These are phyloP conservation scores for Sanderia malayensis DNA, from an alignment of 30 jellyfish, hydroid and myxozoan genomes.

Conservation along the genomic window DNA sequence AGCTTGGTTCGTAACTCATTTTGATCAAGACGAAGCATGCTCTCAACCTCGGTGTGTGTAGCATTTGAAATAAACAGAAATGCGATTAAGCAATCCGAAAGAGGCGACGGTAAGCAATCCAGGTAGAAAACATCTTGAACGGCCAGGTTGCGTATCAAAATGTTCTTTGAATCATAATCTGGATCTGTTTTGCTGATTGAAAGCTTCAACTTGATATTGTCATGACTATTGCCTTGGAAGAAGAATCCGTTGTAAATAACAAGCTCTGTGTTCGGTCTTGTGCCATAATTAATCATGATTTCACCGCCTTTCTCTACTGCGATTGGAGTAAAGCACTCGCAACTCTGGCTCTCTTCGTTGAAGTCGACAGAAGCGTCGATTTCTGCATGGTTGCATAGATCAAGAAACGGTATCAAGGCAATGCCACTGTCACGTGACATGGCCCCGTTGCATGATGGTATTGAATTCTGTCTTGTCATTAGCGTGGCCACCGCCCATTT, in stretches of 20 bases:
- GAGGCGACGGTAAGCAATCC: conserved; percentile 35
- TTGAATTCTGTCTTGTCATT: conserved; percentile 65
- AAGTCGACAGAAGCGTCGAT: conserved; percentile 41
- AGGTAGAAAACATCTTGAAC: conserved; percentile 22
- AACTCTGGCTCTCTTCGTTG: conserved; percentile 17
- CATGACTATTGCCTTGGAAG: conserved; percentile 43
- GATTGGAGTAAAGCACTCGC: conserved; percentile 31
- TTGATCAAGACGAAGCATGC: conserved; percentile 6
- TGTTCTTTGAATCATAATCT: background rate
- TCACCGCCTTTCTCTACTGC: conserved; percentile 29
- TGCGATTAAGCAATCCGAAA: conserved; percentile 15
- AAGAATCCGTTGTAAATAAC: conserved; percentile 60
- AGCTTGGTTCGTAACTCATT: background rate
- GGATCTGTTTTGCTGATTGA: conserved; percentile 36
- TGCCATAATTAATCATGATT: conserved; percentile 42
- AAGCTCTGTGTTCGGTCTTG: conserved; percentile 61
- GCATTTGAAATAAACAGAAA: conserved; percentile 22
- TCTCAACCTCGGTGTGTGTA: conserved; percentile 18
- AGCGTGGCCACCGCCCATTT: conserved; percentile 69
- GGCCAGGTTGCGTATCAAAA: conserved; percentile 19
- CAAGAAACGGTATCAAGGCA: conserved; percentile 63
- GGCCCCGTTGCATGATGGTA: conserved; percentile 32
- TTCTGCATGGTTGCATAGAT: conserved; percentile 60
- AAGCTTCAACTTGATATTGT: conserved; percentile 25
- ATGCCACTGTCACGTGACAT: too few relatives aligned